These are phyloP conservation scores for Progne subis DNA, from an alignment of 2,113 vertebrate genomes.

Conservation along the genomic window DNA sequence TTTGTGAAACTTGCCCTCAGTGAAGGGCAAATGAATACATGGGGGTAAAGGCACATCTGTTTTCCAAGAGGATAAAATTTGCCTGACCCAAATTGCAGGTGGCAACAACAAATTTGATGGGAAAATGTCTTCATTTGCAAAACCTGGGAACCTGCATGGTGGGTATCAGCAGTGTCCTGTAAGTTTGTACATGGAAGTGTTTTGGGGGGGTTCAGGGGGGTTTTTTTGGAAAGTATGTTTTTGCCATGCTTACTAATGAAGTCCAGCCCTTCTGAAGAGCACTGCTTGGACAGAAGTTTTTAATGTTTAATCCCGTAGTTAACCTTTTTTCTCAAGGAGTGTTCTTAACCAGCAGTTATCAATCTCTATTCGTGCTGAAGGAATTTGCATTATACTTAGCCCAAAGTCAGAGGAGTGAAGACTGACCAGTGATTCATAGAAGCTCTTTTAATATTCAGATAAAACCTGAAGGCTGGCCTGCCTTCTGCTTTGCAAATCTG, in stretches of 20 bases:
- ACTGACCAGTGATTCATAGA: neutral
- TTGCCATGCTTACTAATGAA: neutral
- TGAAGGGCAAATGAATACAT: neutral
- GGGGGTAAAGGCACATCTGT: neutral
- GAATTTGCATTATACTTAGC: neutral
- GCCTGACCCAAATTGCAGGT: neutral
- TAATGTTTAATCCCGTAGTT: neutral
- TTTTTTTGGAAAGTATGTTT: neutral
- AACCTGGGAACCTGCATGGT: accelerated
- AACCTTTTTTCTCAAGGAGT: neutral
- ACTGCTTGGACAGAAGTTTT: neutral
- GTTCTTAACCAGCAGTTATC: neutral
- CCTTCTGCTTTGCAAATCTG: neutral
- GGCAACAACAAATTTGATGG: neutral
- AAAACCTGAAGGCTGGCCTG: neutral
- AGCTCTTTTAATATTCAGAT: neutral
- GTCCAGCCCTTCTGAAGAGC: neutral
- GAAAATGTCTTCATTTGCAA: neutral
- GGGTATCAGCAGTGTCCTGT: too few relatives aligned
- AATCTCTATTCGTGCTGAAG: neutral
- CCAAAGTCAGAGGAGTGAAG: neutral
- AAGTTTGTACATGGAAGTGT: accelerated
- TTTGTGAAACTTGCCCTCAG: neutral
- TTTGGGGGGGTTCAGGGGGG: too few relatives aligned
- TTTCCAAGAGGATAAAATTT: neutral